Evolutionary conservation across 2,888 invertebrate species (phyloP).

Genomic region (Schizaphis graminum): DNA sequence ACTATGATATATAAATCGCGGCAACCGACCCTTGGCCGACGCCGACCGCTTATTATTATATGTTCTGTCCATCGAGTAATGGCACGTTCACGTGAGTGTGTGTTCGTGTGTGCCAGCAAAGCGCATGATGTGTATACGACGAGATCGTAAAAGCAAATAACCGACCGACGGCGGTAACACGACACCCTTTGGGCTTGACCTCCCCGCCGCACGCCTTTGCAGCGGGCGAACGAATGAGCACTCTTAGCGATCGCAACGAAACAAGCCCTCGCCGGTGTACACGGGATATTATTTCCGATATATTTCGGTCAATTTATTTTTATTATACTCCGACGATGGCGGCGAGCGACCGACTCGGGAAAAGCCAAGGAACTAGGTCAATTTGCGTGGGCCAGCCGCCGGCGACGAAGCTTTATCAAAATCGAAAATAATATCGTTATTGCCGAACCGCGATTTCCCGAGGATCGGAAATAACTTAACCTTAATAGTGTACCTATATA

Average conservation of each 20-base stretch:
- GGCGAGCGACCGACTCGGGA: not conserved
- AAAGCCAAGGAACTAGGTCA: conserved; percentile 21
- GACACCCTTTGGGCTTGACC: conserved; percentile 28
- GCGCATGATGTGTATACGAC: not conserved
- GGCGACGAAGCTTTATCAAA: not conserved
- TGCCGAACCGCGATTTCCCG: not conserved
- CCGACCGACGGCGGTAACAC: not conserved
- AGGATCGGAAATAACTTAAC: conserved; percentile 8
- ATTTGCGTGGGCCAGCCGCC: not conserved
- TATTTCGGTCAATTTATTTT: conserved; percentile 53
- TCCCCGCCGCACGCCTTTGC: not conserved
- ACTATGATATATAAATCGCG: not conserved
- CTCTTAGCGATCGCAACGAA: conserved; percentile 3
- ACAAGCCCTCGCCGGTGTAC: not conserved
- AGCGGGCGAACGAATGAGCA: not conserved
- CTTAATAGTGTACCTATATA: not conserved
- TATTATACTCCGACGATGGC: conserved; percentile 31
- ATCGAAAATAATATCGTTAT: conserved; percentile 23
- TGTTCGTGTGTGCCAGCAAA: not conserved
- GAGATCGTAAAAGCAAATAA: conserved; percentile 44
- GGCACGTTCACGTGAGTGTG: not conserved
- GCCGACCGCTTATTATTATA: not conserved
- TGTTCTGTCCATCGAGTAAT: not conserved
- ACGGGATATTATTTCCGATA: not conserved
- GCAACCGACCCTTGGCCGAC: not conserved